Evolutionary conservation across 2,888 invertebrate species (phyloP).

Genomic region (Clusia tigrina): DNA sequence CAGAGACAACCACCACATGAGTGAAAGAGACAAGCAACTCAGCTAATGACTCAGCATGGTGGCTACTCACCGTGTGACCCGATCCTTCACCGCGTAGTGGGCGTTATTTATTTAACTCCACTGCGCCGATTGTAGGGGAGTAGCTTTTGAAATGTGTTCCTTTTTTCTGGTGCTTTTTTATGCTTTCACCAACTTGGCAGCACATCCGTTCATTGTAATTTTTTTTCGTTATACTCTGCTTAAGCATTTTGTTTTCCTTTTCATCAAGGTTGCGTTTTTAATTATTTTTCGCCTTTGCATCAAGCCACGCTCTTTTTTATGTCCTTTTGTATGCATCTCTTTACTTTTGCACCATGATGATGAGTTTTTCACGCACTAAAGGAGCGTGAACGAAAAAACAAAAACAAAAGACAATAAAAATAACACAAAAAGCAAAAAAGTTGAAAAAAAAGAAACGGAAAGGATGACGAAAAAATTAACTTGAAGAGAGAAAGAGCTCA

Average conservation of each 20-base stretch:
- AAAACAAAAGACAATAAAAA: not conserved
- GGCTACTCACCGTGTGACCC: too few relatives aligned
- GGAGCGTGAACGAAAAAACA: not conserved
- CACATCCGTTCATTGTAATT: constrained; percentile 9
- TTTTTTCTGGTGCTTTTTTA: constrained; percentile 2
- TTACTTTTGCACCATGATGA: constrained; percentile 9
- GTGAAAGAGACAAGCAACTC: too few relatives aligned
- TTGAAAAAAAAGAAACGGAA: not conserved
- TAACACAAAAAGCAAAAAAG: not conserved
- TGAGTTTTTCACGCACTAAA: constrained; percentile 8
- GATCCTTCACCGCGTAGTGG: too few relatives aligned
- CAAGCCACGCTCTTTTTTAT: not conserved
- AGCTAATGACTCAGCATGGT: too few relatives aligned
- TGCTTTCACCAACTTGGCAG: constrained; percentile 51
- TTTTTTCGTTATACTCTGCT: constrained; percentile 42
- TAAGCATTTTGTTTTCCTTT: constrained; percentile 56
- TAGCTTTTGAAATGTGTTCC: not conserved
- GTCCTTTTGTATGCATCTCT: not conserved
- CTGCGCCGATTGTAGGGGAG: too few relatives aligned
- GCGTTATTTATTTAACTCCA: too few relatives aligned
- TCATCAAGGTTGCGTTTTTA: constrained; percentile 62
- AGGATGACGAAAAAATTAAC: not conserved
- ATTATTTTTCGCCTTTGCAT: constrained; percentile 52
- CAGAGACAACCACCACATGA: too few relatives aligned
- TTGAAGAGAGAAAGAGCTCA: not conserved